These are phyloP conservation scores for Blastobasis adustella DNA, from an alignment of 2,888 invertebrate species.

Conservation along the genomic window DNA sequence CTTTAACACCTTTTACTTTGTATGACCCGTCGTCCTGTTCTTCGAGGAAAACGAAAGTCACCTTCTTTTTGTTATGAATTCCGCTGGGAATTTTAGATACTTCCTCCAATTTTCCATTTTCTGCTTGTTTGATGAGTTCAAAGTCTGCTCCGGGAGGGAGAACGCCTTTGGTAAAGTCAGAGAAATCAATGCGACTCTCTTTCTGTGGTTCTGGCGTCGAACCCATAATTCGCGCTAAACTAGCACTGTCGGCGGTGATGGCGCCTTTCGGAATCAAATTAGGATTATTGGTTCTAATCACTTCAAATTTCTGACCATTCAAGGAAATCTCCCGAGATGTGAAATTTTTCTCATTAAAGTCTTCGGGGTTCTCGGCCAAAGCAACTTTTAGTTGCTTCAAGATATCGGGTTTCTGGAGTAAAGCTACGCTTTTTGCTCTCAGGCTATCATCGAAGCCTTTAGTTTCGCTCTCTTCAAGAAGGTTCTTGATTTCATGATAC, in stretches of 20 bases:
- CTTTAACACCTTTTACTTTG: slow-evolving; percentile 89
- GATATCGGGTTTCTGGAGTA: slow-evolving; percentile 81
- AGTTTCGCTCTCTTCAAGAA: slow-evolving; percentile 74
- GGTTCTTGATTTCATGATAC: slow-evolving; percentile 73
- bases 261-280: slow-evolving; percentile 77
- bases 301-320: slow-evolving; percentile 85
- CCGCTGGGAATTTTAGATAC: slow-evolving; percentile 76
- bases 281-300: slow-evolving; percentile 81
- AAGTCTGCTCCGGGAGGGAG: slow-evolving; percentile 86
- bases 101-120: slow-evolving; percentile 82
- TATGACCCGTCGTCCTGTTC: slow-evolving; percentile 90
- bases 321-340: slow-evolving; percentile 83
- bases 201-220: slow-evolving; percentile 55
- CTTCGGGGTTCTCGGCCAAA: slow-evolving; percentile 79
- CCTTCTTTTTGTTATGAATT: slow-evolving; percentile 82
- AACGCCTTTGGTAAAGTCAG: slow-evolving; percentile 86
- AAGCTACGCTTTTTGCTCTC: slow-evolving; percentile 69
- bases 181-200: slow-evolving; percentile 81
- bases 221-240: slow-evolving; percentile 55
- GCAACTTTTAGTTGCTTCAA: slow-evolving; percentile 84
- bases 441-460: slow-evolving; percentile 68
- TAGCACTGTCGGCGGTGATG: slow-evolving; percentile 63
- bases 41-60: slow-evolving; percentile 89
- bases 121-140: slow-evolving; percentile 85
- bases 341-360: slow-evolving; percentile 79